Percentiles rank a stretch among this genome's conserved stretches.
Conservation (phyloP, 2,113 vertebrate species). For the Oncorhynchus mykiss region DNA sequence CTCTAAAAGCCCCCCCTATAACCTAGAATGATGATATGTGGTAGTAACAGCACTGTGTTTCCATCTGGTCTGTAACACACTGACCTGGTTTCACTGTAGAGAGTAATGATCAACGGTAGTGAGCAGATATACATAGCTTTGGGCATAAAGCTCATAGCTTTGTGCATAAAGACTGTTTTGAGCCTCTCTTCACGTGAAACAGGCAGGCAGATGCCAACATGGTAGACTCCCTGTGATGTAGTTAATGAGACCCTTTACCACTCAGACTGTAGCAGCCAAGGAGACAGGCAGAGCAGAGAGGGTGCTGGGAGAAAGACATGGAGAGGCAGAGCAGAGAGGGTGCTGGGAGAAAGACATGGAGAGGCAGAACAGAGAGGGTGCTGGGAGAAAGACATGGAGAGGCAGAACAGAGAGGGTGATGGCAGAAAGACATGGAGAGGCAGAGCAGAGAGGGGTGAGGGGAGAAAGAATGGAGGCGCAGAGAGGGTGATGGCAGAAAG, state of each 20-base stretch:
- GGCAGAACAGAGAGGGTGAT: too few species aligned
- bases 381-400: too few species aligned
- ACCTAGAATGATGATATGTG: slow-evolving; percentile 5
- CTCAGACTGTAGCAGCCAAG: not conserved
- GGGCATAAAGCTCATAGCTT: too few species aligned
- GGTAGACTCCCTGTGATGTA: not conserved
- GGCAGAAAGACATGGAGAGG: too few species aligned
- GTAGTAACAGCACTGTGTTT: not conserved
- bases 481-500: too few species aligned
- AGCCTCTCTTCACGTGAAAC: too few species aligned
- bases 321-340: not conserved
- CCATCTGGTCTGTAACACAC: not conserved
- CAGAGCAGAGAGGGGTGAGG: not conserved
- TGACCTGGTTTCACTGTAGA: slow-evolving; percentile 1
- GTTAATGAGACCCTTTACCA: not conserved
- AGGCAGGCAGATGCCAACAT: too few species aligned
- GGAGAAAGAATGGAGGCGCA: too few species aligned
- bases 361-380: too few species aligned
- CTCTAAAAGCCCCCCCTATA: not conserved
- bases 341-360: too few species aligned
- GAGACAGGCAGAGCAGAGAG: not conserved
- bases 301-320: not conserved
- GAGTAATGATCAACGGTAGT: not conserved
- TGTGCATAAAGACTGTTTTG: too few species aligned
- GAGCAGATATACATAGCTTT: too few species aligned